Evolutionary conservation across 2,797 vertebrate genomes (phyloP), one percentile per base, ranked within the genome.

Genomic region (Coendou prehensilis): DNA sequence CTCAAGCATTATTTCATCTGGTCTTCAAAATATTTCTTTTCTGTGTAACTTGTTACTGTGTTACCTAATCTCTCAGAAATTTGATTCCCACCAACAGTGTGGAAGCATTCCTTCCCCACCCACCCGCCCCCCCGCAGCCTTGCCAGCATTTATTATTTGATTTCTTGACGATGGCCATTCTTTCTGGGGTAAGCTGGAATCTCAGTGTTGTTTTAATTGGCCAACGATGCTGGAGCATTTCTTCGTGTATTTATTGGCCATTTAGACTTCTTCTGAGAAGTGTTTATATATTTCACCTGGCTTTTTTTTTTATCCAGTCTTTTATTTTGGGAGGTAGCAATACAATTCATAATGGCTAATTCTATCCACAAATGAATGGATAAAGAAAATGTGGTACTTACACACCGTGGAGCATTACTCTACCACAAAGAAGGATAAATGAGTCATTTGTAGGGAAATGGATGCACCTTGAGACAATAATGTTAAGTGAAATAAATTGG

Each of bases 21-120:
- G 33, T 67, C 80, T 89, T 95, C 83, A 87, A 56, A 91, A 80
- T 87, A 52, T 61, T 45, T 93, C 86, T 91, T 88, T 90, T 69
- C 78, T 93, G 50, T 61, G 22, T 87, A 93, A 45, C 11, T 33
- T 71, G 26, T 47, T 83, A n/a, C 41, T 37, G 61, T 67, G 59
- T 85, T 37, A 26, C 63, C 79, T 87, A 80, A 84, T 37, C 67
- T 85, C 20, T 87, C 59, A 41, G 22, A 50, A 79, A 54, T 56
- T 91, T 30, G 45, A 50, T 50, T 17, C 73, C 73, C 28, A 50
- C 45, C 13, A 30, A 15, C 26, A 50, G 41, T 28, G 71, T 47
- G 41, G 23, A 47, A 30, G 45, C 26, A 17, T 30, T 6, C 73
- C 9, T 23, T 28, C 7, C 23, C 20, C 17, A 41, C 56, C 57